Percentiles rank a stretch among this genome's conserved stretches.
These are phyloP conservation scores for Halictus ligatus DNA, from an alignment of 2,888 invertebrate genomes.

Conservation along the genomic window DNA sequence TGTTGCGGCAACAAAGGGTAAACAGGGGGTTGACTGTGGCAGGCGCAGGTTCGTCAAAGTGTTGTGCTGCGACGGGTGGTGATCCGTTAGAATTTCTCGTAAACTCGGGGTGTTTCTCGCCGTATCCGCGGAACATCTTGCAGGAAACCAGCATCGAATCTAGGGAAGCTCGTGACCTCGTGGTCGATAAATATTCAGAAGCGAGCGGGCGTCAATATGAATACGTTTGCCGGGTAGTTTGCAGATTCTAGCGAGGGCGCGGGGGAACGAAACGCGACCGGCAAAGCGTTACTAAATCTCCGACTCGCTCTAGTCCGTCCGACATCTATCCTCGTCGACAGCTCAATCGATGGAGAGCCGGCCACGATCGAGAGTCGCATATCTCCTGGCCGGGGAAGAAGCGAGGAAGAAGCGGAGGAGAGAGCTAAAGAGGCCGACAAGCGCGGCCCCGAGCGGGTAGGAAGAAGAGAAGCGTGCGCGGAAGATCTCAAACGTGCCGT, in stretches of 20 bases:
- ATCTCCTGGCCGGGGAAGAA: conserved; percentile 34
- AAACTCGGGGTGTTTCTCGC: not conserved
- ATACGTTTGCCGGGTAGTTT: conserved; percentile 20
- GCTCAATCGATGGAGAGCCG: conserved; percentile 66
- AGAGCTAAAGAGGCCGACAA: conserved; percentile 71
- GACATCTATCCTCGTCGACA: conserved; percentile 67
- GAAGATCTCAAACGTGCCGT: conserved; percentile 77
- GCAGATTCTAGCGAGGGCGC: not conserved
- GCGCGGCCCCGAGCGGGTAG: conserved; percentile 30
- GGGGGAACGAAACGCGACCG: not conserved
- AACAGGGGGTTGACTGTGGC: not conserved
- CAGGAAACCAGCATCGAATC: not conserved
- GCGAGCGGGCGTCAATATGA: conserved; percentile 20
- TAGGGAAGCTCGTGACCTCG: not conserved
- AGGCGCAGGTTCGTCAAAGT: not conserved
- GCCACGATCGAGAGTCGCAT: conserved; percentile 55
- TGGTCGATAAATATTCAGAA: conserved; percentile 31
- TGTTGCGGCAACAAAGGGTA: not conserved
- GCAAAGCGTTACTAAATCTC: conserved; percentile 32
- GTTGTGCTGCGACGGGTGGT: not conserved
- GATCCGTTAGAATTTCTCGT: not conserved
- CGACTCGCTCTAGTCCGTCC: conserved; percentile 48
- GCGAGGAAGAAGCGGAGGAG: conserved; percentile 2
- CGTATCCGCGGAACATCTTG: not conserved
- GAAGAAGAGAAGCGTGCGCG: conserved; percentile 62